Evolutionary conservation across 2,797 vertebrate species (phyloP).

Genomic region (Oreochromis grahami): DNA sequence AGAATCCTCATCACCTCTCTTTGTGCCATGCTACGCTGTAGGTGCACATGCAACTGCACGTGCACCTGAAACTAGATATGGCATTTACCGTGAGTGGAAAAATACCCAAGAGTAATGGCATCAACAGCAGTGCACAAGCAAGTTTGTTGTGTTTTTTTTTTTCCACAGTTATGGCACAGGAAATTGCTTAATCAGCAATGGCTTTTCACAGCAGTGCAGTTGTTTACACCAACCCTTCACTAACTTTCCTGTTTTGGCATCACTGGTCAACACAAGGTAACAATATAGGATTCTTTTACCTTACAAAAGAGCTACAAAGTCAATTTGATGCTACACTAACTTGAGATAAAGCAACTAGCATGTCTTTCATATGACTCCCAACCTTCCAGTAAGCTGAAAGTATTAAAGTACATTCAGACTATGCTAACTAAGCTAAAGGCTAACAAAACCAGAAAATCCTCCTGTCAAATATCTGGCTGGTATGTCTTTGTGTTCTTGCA

Average conservation of each 20-base stretch:
- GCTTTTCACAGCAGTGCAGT: not conserved
- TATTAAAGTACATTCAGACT: not conserved
- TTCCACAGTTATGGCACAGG: not conserved
- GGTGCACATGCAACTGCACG: not conserved
- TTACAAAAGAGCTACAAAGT: not conserved
- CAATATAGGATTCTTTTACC: not conserved
- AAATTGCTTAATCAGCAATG: not conserved
- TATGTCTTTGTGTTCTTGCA: not conserved
- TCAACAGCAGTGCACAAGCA: conserved; percentile 1
- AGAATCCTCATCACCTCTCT: not conserved
- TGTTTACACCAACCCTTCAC: not conserved
- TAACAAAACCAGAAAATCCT: not conserved
- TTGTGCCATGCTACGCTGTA: not conserved
- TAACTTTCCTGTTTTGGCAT: not conserved
- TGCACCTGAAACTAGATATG: conserved; percentile 38
- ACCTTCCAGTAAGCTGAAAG: not conserved
- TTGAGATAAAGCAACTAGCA: not conserved
- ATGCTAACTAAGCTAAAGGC: not conserved
- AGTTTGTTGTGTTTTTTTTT: not conserved
- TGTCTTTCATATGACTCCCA: not conserved
- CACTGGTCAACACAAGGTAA: not conserved
- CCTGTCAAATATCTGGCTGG: not conserved
- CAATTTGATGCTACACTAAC: not conserved
- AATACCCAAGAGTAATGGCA: conserved; percentile 16
- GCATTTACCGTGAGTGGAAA: conserved; percentile 24